A percentile compares a stretch with the other conserved stretches of the same genome.
Conservation (phyloP, 2,797 vertebrate species). For the Poliocrania exsul region DNA sequence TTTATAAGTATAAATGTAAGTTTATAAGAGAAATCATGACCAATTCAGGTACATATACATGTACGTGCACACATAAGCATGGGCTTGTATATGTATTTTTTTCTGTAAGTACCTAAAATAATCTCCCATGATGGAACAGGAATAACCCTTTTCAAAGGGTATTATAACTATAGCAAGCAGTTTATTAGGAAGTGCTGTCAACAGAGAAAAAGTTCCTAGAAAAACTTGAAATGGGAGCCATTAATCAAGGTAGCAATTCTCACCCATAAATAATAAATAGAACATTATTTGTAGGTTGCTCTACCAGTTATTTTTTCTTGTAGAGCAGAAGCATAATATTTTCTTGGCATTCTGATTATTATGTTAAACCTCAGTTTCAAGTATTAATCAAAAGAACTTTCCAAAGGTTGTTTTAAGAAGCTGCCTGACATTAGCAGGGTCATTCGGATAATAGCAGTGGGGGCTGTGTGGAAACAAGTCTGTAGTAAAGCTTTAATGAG, state of each 20-base stretch:
- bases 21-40: background rate
- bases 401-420: slow-evolving; percentile 7
- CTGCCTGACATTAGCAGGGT: background rate
- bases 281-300: background rate
- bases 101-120: background rate
- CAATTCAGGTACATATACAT: background rate
- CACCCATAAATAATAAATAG: background rate
- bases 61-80: background rate
- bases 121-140: background rate
- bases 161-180: background rate
- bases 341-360: background rate
- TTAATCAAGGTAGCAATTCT: background rate
- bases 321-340: background rate
- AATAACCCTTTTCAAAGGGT: background rate
- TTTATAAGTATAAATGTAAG: background rate
- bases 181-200: background rate
- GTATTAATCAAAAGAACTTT: background rate
- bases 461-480: background rate
- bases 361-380: background rate
- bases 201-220: background rate
- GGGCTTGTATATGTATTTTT: background rate
- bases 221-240: background rate
- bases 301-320: background rate
- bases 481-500: slow-evolving; percentile 25
- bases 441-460: background rate